Evolutionary conservation across 2,888 invertebrate species (phyloP), one percentile per base, ranked within the genome.

Genomic region (Dromius quadrimaculatus): DNA sequence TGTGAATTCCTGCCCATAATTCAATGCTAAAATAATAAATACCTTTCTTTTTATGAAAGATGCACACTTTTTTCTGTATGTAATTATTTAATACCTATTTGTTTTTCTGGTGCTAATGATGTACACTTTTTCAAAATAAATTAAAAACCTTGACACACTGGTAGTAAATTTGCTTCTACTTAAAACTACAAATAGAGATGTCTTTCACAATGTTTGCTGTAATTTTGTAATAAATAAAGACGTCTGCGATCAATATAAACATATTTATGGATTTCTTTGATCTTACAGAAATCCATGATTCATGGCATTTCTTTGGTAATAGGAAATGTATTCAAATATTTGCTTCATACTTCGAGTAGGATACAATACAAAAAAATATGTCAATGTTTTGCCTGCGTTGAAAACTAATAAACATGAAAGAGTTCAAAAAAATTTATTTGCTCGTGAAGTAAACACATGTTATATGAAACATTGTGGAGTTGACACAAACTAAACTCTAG

Each of bases 191-290:
- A 54, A 54, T 54, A 54, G 41, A 54, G 23, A 11, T 11, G 3
- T 54, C 50, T 54, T 54, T 54, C 50, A 54, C 50, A 54, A 54
- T 54, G 50, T 54, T 54, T 23, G 28, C 50, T 28, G 28, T 11
- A n/a, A 54, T 54, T 54, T 54, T 54, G 50, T 54, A 54, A 54
- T 54, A 23, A 15, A 54, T 54, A 15, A 23, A 54, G 28, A 54
- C 28, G 13, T 28, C 28, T 23, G 22, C n/a, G 50, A 54, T 54
- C 50, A 11, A 54, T 28, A 15, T 54, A 54, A 54, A 54, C 28
- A 54, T 54, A 13, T 28, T 9, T 20, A n/a, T 8, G n/a, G 2
- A 28, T n/a, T 15, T 1, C 28, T 54, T 54, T 54, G 50, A 54
- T 54, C 28, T 28, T 13, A n/a, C n/a, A n/a, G n/a, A n/a, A n/a